A percentile compares a stretch with the other conserved stretches of the same genome.
Evolutionary conservation across 2,113 vertebrate genomes (phyloP).

Genomic region (Rissa tridactyla): DNA sequence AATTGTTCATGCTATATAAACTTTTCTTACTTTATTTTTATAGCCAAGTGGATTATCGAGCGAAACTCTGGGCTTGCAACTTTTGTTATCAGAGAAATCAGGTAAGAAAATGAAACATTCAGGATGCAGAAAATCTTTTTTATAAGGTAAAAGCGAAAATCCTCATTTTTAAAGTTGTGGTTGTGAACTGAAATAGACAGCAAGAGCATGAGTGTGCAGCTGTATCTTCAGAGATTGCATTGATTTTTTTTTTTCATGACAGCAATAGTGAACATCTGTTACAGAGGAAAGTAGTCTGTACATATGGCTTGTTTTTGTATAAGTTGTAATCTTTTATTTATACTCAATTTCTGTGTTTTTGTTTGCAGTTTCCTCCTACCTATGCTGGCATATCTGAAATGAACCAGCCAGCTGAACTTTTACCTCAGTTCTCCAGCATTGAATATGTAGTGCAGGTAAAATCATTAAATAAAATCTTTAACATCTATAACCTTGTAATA

Average conservation of each 20-base stretch:
- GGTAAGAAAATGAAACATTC: constrained; percentile 73
- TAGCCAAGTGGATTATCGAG: constrained; percentile 98
- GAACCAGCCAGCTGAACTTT: constrained; percentile 95
- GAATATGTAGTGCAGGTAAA: constrained; percentile 98
- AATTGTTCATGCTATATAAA: not conserved
- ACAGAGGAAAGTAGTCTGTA: not conserved
- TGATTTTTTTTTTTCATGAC: not conserved
- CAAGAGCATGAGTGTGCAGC: not conserved
- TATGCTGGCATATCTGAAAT: constrained; percentile 97
- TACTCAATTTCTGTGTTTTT: not conserved
- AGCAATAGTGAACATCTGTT: not conserved
- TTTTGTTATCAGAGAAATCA: constrained; percentile 99
- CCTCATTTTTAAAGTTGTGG: not conserved
- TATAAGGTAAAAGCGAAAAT: not conserved
- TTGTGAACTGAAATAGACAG: not conserved
- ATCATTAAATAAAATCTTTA: not conserved
- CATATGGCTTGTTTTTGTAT: not conserved
- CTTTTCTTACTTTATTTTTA: constrained; percentile 49
- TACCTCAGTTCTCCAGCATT: constrained; percentile 97
- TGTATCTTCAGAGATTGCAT: not conserved
- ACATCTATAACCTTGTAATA: not conserved
- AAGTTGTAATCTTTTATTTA: not conserved
- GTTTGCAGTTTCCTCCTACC: constrained; percentile 91
- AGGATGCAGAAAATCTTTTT: not conserved
- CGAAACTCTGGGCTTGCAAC: constrained; percentile 98